Base-by-base conservation (phyloP, 1,140 invertebrate species). In the Dufourea novaeangliae region DNA sequence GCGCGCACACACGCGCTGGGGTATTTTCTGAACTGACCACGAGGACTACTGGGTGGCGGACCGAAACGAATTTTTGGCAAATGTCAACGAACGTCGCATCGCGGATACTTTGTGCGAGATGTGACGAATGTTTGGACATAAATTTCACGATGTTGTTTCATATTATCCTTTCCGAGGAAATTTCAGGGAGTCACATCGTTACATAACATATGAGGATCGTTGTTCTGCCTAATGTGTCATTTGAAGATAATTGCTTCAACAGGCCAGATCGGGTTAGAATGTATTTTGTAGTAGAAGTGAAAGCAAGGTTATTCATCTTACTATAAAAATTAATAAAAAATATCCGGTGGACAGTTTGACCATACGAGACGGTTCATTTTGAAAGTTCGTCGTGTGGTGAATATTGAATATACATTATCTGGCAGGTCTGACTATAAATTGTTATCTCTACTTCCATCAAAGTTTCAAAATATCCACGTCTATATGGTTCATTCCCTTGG, bases 11-110 rank as follows among this genome's bases (percentile, higher is more conserved):
- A 0, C 17, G 11, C 8, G 12, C 34, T 8, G 8, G 3, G 44
- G 17, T 20, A 17, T 27, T 25, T 27, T 12, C 44, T 25, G n/a
- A n/a, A n/a, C n/a, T n/a, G 1, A 25, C n/a, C n/a, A 4, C 7
- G 6, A 4, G n/a, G 17, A 1, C 3, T 20, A 3, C 27, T 20
- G 14, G 1, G 37, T 14, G 22, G 20, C 6, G 2, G 6, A 10
- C 12, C 6, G 68, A 63, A 29, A 62, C 1, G 14, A 34, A 71
- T 62, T 50, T 61, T 52, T 37, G 75, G 46, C 66, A 50, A 27
- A 46, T 37, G 57, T 29, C 27, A 25, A 44, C 12, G 34, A 17
- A 62, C 25, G 5, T 7, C 27, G 54, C 41, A 11, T 27, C 14
- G 2, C 10, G 5, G 8, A 34, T 22, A 25, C 10, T 14, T 41